A percentile compares a stretch with the other conserved stretches of the same genome.
Conservation (phyloP, 2,113 vertebrate species). For the Ctenodactylus gundi region DNA sequence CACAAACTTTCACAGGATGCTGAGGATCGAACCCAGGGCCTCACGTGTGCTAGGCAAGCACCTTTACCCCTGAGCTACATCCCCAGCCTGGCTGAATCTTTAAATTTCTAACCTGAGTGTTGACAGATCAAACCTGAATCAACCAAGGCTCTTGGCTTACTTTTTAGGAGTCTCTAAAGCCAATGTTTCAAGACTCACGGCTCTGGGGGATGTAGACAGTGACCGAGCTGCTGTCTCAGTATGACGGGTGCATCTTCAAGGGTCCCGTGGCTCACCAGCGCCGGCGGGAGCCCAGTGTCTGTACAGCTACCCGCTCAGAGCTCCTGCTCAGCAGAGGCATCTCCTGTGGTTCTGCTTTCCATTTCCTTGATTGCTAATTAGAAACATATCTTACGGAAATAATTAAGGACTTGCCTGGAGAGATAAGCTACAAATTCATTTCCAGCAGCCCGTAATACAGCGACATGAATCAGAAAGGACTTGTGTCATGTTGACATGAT, state of each 20-base stretch:
- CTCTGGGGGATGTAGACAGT: not conserved
- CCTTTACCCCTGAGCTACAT: too few species aligned
- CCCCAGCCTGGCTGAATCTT: not conserved
- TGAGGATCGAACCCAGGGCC: too few species aligned
- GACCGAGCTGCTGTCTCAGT: too few species aligned
- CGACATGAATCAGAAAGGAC: too few species aligned
- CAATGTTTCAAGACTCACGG: not conserved
- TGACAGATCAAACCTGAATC: not conserved
- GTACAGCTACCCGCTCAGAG: too few species aligned
- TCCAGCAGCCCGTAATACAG: not conserved
- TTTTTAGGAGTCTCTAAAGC: not conserved
- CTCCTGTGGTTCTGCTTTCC: not conserved
- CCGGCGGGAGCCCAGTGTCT: too few species aligned
- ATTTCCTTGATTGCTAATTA: not conserved
- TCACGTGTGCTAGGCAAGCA: too few species aligned
- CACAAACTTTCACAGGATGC: not conserved
- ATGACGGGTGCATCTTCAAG: too few species aligned
- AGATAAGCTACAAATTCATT: not conserved
- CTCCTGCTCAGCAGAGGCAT: too few species aligned
- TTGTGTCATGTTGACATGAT: not conserved
- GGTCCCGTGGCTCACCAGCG: too few species aligned
- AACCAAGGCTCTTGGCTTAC: not conserved
- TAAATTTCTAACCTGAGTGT: not conserved
- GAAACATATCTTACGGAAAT: not conserved
- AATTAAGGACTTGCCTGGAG: constrained; percentile 19